A percentile compares a stretch with the other conserved stretches of the same genome.
Evolutionary conservation across 1,140 invertebrate genomes (phyloP).

Genomic region (Temnothorax longispinosus): DNA sequence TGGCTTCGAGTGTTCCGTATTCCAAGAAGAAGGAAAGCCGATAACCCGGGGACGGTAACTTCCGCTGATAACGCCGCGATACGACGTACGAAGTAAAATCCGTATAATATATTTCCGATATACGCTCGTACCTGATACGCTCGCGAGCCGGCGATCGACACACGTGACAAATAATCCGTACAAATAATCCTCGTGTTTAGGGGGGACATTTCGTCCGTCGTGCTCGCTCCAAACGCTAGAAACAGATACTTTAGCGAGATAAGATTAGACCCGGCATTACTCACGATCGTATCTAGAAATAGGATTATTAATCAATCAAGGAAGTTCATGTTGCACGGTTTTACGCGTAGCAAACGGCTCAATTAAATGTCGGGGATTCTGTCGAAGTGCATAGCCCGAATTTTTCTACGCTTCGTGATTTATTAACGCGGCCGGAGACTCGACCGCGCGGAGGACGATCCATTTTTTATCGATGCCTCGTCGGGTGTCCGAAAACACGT

Average conservation of each 20-base stretch:
- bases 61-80: constrained; percentile 61
- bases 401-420: constrained; percentile 14
- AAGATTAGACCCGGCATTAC: constrained; percentile 5
- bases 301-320: not conserved
- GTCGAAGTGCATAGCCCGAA: not conserved
- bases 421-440: constrained; percentile 14
- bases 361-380: constrained; percentile 13
- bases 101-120: not conserved
- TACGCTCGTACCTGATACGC: not conserved
- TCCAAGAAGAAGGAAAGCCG: constrained; percentile 28
- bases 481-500: constrained; percentile 36
- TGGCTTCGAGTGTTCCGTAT: not conserved
- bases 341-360: not conserved
- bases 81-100: not conserved
- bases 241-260: not conserved
- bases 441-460: not conserved
- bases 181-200: not conserved
- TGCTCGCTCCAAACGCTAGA: not conserved
- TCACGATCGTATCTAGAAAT: not conserved
- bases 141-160: not conserved
- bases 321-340: too few relatives aligned
- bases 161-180: not conserved
- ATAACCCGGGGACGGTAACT: constrained; percentile 47
- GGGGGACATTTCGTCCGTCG: not conserved
- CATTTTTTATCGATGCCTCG: constrained; percentile 38